Conservation (phyloP, 2,888 invertebrate species). For the Orchestes rusci region DNA sequence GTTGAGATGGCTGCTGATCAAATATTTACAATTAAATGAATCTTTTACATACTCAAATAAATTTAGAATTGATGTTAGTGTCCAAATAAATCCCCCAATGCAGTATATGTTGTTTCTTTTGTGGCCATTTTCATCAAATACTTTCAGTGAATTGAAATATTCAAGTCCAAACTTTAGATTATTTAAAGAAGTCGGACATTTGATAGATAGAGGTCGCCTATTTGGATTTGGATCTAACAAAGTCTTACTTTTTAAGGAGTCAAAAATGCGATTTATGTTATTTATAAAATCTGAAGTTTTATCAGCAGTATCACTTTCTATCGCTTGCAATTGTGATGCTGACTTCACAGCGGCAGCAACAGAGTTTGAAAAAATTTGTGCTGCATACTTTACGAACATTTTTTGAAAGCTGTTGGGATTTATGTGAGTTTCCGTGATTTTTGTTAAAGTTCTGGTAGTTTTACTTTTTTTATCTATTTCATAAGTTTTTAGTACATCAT, state of each 20-base stretch:
- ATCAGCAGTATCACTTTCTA: slow-evolving; percentile 2
- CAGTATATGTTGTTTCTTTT: slow-evolving; percentile 4
- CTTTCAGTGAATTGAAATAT: slow-evolving; percentile 3
- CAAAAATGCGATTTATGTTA: slow-evolving; percentile 4
- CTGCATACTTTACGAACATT: slow-evolving; percentile 6
- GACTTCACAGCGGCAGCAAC: slow-evolving; percentile 1
- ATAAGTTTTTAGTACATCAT: slow-evolving; percentile 1
- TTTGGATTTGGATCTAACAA: neutral
- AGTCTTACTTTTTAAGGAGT: slow-evolving; percentile 2
- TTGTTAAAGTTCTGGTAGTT: slow-evolving; percentile 1
- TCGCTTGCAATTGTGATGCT: neutral
- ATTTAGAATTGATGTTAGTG: neutral
- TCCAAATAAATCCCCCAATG: slow-evolving; percentile 4
- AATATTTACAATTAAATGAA: slow-evolving; percentile 1
- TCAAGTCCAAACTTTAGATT: neutral
- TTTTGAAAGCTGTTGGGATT: slow-evolving; percentile 8
- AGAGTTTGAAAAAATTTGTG: slow-evolving; percentile 4
- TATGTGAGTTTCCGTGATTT: neutral
- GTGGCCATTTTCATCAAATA: slow-evolving; percentile 1
- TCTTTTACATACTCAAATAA: neutral
- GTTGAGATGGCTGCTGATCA: neutral
- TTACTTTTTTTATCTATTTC: slow-evolving; percentile 3
- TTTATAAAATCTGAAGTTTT: slow-evolving; percentile 3
- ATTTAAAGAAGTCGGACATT: neutral
- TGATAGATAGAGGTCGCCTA: neutral